Percentiles rank a stretch among this genome's conserved stretches.
phyloP scores from a whole-genome alignment of 2,888 invertebrate species.

The Apamea anceps region DNA sequence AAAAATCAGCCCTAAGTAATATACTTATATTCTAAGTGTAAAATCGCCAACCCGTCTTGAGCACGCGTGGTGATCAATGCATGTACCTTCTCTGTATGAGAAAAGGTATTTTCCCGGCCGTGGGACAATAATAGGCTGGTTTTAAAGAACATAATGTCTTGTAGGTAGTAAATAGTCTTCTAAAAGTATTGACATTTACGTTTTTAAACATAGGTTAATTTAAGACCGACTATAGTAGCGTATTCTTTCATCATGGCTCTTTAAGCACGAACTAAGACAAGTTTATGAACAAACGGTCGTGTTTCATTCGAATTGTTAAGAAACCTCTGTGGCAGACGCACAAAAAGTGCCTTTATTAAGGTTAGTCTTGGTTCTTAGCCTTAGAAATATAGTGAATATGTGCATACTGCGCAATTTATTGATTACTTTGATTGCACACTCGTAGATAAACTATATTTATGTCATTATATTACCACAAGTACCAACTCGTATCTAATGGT shows the following conservation, averaged over 20 bases:
- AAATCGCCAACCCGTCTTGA: no score
- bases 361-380: not conserved
- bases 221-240: not conserved
- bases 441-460: slow-evolving; percentile 34
- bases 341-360: no score
- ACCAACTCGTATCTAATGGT: slow-evolving; percentile 20
- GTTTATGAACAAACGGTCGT: not conserved
- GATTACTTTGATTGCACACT: slow-evolving; percentile 38
- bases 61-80: no score
- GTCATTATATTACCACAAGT: slow-evolving; percentile 9
- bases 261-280: not conserved
- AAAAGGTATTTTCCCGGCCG: no score
- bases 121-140: no score
- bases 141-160: not conserved
- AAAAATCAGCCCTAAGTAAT: no score
- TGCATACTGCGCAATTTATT: slow-evolving; percentile 24
- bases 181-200: not conserved
- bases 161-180: not conserved
- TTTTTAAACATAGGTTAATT: not conserved
- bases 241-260: not conserved
- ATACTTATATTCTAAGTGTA: no score
- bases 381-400: not conserved
- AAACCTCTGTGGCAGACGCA: not conserved
- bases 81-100: no score
- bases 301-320: not conserved